Base-by-base conservation (phyloP, 1,140 invertebrate species). In the Drosophila kohkoa region DNA sequence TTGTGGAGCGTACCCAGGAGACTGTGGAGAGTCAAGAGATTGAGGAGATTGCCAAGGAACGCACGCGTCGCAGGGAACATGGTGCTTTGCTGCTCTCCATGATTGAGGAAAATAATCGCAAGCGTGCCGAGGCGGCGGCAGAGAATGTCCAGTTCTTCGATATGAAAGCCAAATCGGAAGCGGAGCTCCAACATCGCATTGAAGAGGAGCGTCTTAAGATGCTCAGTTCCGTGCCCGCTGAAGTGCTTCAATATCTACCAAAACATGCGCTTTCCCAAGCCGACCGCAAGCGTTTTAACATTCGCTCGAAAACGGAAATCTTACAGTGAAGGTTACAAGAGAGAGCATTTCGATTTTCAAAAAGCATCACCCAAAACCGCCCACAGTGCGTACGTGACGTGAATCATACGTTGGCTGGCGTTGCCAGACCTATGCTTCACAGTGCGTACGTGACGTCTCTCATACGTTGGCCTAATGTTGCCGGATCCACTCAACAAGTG, bases 361-460 rank as follows among this genome's bases (percentile, higher is more conserved):
- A 79, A 70, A 43, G 6, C 35, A 15, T 11, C 75, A 55, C 60
- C 65, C 71, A 65, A 58, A 25, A 43, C 72, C 69, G 62, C 72
- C 76, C 76, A 71, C 32, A 30, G 5, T 64, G 79, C 51, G 45
- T 87, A 87, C 83, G 83, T 87, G 83, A 82, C 79, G 83, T 77
- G 65, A 63, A 54, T 58, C 82, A 86, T 65, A 45, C 16, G 20
- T 11, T 5, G 4, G 25, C 0, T 2, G 46, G 51, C 10, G 54
- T 32, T 71, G 72, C 76, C 60, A 55, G 13, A 65, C 11, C n/a
- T 45, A 20, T 13, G 35, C 1, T 30, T 20, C 10, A 35, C 16
- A 16, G 7, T 8, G 79, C 51, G 45, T 87, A 87, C 80, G 80
- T 87, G 83, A 82, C 79, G 83, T 77, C 62, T 66, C 49, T 58